Conservation (phyloP, 1,140 invertebrate species). For the Batillaria attramentaria region DNA sequence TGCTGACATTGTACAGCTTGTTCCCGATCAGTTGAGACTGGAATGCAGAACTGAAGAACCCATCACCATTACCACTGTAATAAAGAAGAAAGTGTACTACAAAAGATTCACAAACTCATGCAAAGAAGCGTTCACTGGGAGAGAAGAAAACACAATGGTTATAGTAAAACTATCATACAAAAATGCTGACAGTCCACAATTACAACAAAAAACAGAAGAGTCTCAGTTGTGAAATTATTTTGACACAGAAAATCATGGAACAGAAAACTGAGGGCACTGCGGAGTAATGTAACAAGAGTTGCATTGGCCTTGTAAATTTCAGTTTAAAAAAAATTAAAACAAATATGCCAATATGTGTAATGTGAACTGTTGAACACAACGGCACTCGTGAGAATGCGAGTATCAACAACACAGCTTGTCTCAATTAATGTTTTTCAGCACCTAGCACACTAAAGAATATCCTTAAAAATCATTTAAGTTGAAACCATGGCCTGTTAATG, state of each 20-base stretch:
- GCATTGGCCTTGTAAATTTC: too few relatives aligned
- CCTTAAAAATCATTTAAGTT: neutral
- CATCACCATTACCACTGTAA: constrained; percentile 93
- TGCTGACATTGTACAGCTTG: constrained; percentile 94
- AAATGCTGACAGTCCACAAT: neutral
- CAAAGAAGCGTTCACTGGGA: too few relatives aligned
- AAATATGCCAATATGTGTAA: neutral
- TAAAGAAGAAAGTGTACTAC: neutral
- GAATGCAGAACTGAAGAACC: constrained; percentile 97
- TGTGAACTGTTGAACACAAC: neutral
- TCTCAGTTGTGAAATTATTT: neutral
- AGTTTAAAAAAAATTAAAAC: too few relatives aligned
- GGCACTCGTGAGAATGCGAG: neutral
- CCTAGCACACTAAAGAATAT: neutral
- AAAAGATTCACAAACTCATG: too few relatives aligned
- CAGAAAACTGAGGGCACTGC: too few relatives aligned
- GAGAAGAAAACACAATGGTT: too few relatives aligned
- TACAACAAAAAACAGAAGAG: neutral
- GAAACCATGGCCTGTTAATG: neutral
- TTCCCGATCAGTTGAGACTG: constrained; percentile 96
- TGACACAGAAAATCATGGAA: neutral
- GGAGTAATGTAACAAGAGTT: too few relatives aligned
- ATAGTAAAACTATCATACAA: constrained; percentile 3
- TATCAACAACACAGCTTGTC: too few relatives aligned
- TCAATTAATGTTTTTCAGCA: too few relatives aligned